These are phyloP conservation scores for Zonitis immaculata DNA, from an alignment of 2,888 invertebrate species.

Conservation along the genomic window DNA sequence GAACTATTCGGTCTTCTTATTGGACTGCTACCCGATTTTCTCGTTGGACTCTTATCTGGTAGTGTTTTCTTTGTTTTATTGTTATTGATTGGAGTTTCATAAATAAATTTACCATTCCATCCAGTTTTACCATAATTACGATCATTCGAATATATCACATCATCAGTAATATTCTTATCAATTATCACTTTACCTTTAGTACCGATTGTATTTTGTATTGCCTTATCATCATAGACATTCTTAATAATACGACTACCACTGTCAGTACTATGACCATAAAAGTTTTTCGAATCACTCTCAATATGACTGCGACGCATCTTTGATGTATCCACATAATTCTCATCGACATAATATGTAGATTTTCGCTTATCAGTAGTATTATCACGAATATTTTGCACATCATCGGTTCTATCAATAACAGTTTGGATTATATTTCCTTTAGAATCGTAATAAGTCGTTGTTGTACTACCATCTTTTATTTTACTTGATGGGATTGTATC, in stretches of 20 bases:
- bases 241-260: slow-evolving; percentile 36
- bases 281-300: slow-evolving; percentile 37
- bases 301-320: slow-evolving; percentile 34
- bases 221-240: slow-evolving; percentile 43
- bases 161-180: slow-evolving; percentile 48
- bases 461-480: slow-evolving; percentile 19
- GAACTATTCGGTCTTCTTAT: slow-evolving; percentile 1
- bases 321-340: slow-evolving; percentile 34
- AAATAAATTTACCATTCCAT: slow-evolving; percentile 46
- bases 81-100: slow-evolving; percentile 37
- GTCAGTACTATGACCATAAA: slow-evolving; percentile 42
- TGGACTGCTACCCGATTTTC: slow-evolving; percentile 1
- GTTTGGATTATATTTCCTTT: too few species aligned
- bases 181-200: slow-evolving; percentile 50
- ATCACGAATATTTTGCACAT: slow-evolving; percentile 27
- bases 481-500: slow-evolving; percentile 33
- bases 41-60: slow-evolving; percentile 10
- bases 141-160: slow-evolving; percentile 44
- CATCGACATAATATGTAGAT: slow-evolving; percentile 34
- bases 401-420: slow-evolving; percentile 38
- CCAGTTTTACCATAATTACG: slow-evolving; percentile 46
- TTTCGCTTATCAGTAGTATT: slow-evolving; percentile 3
- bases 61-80: slow-evolving; percentile 12
- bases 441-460: slow-evolving; percentile 46
- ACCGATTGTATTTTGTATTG: slow-evolving; percentile 45